These are phyloP conservation scores for Philonicus albiceps DNA, from an alignment of 2,888 invertebrate genomes.

Conservation along the genomic window DNA sequence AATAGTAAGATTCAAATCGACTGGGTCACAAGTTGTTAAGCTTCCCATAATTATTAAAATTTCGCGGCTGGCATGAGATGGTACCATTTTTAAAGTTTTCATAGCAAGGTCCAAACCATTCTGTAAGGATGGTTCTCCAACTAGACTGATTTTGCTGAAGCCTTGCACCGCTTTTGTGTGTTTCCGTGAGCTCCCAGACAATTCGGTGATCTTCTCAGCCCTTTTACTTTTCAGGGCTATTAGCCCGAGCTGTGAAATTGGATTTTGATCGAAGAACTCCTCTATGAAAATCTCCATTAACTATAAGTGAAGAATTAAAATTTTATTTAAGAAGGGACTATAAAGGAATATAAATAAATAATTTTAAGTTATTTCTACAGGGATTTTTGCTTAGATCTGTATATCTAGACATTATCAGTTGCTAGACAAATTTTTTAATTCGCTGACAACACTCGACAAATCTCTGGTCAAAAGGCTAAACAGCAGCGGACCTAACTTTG, in stretches of 20 bases:
- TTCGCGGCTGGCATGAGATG: constrained; percentile 94
- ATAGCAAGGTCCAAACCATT: constrained; percentile 91
- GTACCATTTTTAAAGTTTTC: constrained; percentile 84
- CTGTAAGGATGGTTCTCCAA: constrained; percentile 94
- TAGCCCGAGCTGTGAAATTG: constrained; percentile 95
- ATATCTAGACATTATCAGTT: too few species aligned
- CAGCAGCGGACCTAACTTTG: too few species aligned
- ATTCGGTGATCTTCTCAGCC: constrained; percentile 89
- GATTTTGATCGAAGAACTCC: constrained; percentile 98
- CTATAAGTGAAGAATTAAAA: constrained; percentile 62
- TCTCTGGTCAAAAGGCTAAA: too few species aligned
- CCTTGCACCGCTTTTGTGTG: constrained; percentile 76
- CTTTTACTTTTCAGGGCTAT: constrained; percentile 91
- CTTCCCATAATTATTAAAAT: constrained; percentile 91
- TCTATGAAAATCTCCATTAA: constrained; percentile 91
- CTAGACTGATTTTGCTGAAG: constrained; percentile 66
- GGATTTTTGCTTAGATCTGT: too few species aligned
- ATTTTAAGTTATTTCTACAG: too few species aligned
- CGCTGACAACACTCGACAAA: too few species aligned
- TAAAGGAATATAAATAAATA: too few species aligned
- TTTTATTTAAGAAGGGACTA: too few species aligned
- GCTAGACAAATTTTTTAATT: too few species aligned
- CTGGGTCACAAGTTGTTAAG: constrained; percentile 96
- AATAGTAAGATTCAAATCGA: constrained; percentile 86
- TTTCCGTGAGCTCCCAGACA: constrained; percentile 86